These are phyloP conservation scores for Zaprionus lineosus DNA, from an alignment of 2,888 invertebrate genomes.

Conservation along the genomic window DNA sequence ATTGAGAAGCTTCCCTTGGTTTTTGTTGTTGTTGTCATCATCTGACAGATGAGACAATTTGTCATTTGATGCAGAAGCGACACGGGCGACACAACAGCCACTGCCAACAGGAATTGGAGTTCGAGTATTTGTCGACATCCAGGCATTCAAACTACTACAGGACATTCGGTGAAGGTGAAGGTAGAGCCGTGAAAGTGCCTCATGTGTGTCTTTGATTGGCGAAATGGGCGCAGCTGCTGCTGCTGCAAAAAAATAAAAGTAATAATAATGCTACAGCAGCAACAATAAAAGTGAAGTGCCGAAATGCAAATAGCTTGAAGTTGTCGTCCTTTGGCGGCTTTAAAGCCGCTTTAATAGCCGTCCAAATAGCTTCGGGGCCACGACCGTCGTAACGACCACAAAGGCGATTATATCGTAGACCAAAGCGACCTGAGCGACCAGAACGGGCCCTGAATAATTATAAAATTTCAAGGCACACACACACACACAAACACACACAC, in stretches of 20 bases:
- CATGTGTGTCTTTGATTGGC: slow-evolving; percentile 45
- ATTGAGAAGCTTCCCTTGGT: slow-evolving; percentile 30
- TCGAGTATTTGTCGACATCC: slow-evolving; percentile 30
- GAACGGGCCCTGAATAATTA: slow-evolving; percentile 73
- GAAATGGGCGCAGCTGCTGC: slow-evolving; percentile 47
- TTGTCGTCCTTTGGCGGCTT: slow-evolving; percentile 16
- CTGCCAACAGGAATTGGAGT: slow-evolving; percentile 17
- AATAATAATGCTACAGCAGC: slow-evolving; percentile 52
- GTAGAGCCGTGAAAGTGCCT: neutral
- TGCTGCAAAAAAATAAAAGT: too few species aligned
- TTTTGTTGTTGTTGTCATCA: slow-evolving; percentile 21
- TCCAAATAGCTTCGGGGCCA: slow-evolving; percentile 59
- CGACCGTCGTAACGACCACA: slow-evolving; percentile 28
- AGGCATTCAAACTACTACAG: slow-evolving; percentile 27
- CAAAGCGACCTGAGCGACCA: too few species aligned
- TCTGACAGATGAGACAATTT: slow-evolving; percentile 76
- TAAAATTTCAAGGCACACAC: slow-evolving; percentile 55
- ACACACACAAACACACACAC: slow-evolving; percentile 10
- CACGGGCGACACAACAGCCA: slow-evolving; percentile 20
- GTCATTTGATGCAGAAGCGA: slow-evolving; percentile 72
- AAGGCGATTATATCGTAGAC: slow-evolving; percentile 56
- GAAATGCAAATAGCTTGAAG: slow-evolving; percentile 58
- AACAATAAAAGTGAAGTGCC: slow-evolving; percentile 38
- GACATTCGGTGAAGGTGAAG: slow-evolving; percentile 8
- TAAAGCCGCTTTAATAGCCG: slow-evolving; percentile 51